Percentiles rank a stretch among this genome's conserved stretches.
Conservation (phyloP, 2,888 invertebrate species). For the Tetranychus piercei region DNA sequence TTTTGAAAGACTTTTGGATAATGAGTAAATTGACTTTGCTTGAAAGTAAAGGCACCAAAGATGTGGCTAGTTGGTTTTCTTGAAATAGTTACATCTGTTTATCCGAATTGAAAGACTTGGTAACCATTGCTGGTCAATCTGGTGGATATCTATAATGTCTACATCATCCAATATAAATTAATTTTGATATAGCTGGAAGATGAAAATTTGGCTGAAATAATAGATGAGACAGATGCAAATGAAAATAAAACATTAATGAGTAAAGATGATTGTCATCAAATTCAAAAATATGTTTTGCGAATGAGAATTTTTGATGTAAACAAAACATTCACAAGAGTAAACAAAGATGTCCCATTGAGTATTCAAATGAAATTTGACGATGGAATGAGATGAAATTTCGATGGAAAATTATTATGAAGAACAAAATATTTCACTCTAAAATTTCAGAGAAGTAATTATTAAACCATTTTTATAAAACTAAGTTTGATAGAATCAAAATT, state of each 20-base stretch:
- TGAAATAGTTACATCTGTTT: neutral
- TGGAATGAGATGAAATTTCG: too few relatives aligned
- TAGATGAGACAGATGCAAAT: neutral
- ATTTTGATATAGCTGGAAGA: neutral
- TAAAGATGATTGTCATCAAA: too few relatives aligned
- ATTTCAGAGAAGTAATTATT: too few relatives aligned
- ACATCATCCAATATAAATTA: neutral
- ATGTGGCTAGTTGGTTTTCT: neutral
- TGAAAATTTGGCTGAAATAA: neutral
- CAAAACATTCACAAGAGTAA: too few relatives aligned
- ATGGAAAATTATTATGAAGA: too few relatives aligned
- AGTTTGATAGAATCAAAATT: neutral
- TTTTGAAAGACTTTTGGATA: neutral
- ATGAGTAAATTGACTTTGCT: neutral
- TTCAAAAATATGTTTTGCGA: too few relatives aligned
- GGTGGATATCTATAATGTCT: neutral
- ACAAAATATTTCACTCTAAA: too few relatives aligned
- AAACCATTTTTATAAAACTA: too few relatives aligned
- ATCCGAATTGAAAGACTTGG: neutral
- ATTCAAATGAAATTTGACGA: too few relatives aligned
- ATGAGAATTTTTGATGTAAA: too few relatives aligned
- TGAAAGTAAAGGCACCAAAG: neutral
- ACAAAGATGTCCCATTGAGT: too few relatives aligned
- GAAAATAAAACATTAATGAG: neutral
- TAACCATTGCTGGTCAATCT: neutral